Conservation (phyloP, 2,797 vertebrate species). For the Poecilia picta region DNA sequence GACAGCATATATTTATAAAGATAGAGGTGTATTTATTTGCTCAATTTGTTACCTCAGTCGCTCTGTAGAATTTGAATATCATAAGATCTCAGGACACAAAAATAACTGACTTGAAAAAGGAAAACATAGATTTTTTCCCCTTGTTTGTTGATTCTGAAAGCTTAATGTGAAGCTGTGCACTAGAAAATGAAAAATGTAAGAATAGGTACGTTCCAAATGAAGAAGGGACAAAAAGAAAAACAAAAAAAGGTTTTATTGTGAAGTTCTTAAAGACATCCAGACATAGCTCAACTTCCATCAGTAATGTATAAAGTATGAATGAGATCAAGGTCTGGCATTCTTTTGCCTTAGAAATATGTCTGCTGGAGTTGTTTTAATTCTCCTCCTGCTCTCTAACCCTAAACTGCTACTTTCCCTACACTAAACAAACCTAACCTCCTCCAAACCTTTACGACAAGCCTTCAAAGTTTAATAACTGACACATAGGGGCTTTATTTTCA, state of each 20-base stretch:
- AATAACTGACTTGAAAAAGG: not conserved
- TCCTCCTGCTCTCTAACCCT: conserved; percentile 5
- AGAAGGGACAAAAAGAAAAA: not conserved
- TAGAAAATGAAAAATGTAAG: not conserved
- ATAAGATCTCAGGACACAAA: not conserved
- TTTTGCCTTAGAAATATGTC: conserved; percentile 40
- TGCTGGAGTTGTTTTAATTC: conserved; percentile 28
- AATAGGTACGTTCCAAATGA: not conserved
- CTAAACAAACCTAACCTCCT: not conserved
- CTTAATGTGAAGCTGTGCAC: not conserved
- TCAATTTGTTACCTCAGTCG: too few species aligned
- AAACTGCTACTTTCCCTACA: not conserved
- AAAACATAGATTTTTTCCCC: not conserved
- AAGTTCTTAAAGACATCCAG: conserved; percentile 23
- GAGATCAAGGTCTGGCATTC: conserved; percentile 53
- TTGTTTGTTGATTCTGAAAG: not conserved
- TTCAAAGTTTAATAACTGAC: conserved; percentile 12
- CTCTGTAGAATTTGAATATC: not conserved
- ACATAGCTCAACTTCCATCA: conserved; percentile 15
- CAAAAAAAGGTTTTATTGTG: not conserved
- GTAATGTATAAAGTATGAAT: conserved; percentile 65
- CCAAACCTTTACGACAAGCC: not conserved
- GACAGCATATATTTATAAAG: too few species aligned
- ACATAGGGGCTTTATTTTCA: not conserved
- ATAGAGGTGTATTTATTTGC: too few species aligned